Evolutionary conservation across 2,797 vertebrate genomes (phyloP), one percentile per base, ranked within the genome.

Genomic region (Anas acuta): DNA sequence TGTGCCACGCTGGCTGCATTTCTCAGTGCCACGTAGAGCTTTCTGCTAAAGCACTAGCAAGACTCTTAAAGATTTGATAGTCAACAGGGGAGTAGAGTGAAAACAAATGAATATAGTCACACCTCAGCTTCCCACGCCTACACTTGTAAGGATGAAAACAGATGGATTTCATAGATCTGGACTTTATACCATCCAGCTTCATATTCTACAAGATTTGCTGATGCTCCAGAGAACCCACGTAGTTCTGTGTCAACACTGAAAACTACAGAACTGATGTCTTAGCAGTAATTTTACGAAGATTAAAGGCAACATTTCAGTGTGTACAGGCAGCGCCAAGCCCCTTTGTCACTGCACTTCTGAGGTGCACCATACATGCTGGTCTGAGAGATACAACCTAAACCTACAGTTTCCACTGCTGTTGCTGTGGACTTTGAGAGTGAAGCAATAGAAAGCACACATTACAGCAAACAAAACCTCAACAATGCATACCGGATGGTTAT

Each of bases 351-450:
- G 28, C 16, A 6, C 5, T 51, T 25, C 21, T 15, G 22, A 33
- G 67, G 14, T 16, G 17, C 45, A 51, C 39, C 15, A 0, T 7
- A 49, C 47, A 1, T 2, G 8, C 28, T n/a, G 56, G 28, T 60
- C 51, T 7, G 1, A 58, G 0, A 32, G 41, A 72, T 2, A 9
- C 20, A 61, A 16, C 12, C 18, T 11, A 62, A 67, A 13, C 15
- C 33, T 26, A 7, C 5, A 62, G 7, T 11, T 39, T 37, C 57
- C 43, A 3, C 13, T 19, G 60, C n/a, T 19, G 57, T 7, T 57
- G n/a, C 67, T 71, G 60, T 0, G 9, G 51, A 89, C 82, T 86
- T 96, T 84, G 41, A 85, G 51, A 77, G 37, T 75, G 84, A 92
- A 70, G 75, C 75, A 93, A 92, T 5, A 80, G 41, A 75, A 91